Base-by-base conservation (phyloP, 2,888 invertebrate genomes). In the Cephalotes varians region DNA sequence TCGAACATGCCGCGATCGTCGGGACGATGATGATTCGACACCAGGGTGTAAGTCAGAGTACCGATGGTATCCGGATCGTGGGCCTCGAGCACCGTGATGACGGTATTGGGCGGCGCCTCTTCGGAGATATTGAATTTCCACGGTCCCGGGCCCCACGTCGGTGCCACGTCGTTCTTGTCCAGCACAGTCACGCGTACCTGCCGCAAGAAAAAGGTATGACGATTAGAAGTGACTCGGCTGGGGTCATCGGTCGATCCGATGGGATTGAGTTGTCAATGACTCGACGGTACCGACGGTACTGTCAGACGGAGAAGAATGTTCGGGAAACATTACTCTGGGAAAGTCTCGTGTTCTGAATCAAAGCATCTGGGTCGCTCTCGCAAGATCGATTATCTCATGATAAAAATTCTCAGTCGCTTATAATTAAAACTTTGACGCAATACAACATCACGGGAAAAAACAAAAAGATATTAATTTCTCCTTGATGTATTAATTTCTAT, bases 111-210 rank as follows among this genome's bases (percentile, higher is more conserved):
- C 51, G 97, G 97, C 83, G 98, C 95, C 94, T 98, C 98, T 94
- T 98, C 98, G 1, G 98, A 98, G 1, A 98, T 97, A 80, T 96
- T 95, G 94, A 97, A 97, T 71, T 96, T 96, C 90, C 97, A 95
- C 21, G 97, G 97, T 49, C 97, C 96, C 86, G 97, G 96, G 90
- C 96, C 96, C 95, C 98, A 98, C 77, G 97, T 96, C 4, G 99
- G 99, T n/a, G 98, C 98, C 92, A 98, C 98, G 95, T 99, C 99
- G 95, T 99, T 99, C 95, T 97, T 97, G 95, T 99, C 99, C 94
- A 98, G 94, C 74, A 99, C 97, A 81, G 96, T 96, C 90, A 99
- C 97, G 94, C 96, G 96, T 90, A 98, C 97, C 98, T 98, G 97
- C 34, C 96, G 12, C 40, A 96, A 91, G 84, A 86, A 86, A 90